phyloP scores from a whole-genome alignment of 2,113 vertebrate genomes.

The Pongo abelii region DNA sequence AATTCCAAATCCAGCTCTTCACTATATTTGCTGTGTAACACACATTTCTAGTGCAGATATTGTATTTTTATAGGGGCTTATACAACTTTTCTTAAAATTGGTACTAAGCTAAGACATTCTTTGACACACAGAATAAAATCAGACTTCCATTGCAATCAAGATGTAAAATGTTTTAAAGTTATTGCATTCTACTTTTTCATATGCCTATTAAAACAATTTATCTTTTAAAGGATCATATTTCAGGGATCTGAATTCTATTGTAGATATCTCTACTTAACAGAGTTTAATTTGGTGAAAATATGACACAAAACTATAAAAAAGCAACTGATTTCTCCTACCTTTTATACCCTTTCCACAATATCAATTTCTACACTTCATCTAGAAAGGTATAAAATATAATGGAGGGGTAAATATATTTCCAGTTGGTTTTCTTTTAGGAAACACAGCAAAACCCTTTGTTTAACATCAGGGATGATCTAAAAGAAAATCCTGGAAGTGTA shows the following conservation, averaged over 20 bases:
- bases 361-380: background rate
- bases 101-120: background rate
- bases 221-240: background rate
- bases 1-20: background rate
- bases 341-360: background rate
- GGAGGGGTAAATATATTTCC: background rate
- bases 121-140: background rate
- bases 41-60: background rate
- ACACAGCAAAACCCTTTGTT: background rate
- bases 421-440: background rate
- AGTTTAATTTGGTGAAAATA: background rate
- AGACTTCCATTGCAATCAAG: background rate
- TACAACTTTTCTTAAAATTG: background rate
- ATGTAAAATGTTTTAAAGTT: background rate
- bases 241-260: background rate
- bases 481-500: background rate
- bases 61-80: background rate
- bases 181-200: background rate
- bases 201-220: background rate
- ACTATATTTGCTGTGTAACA: background rate
- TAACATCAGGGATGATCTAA: background rate
- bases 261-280: background rate
- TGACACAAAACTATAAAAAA: background rate
- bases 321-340: background rate
- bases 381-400: background rate